These are phyloP conservation scores for Carassius gibelio DNA, from an alignment of 2,113 vertebrate species.

Conservation along the genomic window DNA sequence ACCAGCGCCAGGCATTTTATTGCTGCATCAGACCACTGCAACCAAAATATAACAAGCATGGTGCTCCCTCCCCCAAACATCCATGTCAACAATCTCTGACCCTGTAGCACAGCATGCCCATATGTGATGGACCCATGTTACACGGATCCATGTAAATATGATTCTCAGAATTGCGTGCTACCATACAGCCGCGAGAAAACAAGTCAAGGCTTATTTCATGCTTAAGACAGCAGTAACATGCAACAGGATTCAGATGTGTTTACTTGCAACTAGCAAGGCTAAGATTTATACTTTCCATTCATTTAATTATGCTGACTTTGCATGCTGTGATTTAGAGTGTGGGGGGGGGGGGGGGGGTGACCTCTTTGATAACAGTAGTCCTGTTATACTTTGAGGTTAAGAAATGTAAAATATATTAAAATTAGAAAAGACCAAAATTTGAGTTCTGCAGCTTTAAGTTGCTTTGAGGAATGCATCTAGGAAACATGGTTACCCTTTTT, in stretches of 20 bases:
- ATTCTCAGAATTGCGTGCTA: conserved; percentile 64
- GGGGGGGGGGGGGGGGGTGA: not conserved
- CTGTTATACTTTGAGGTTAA: not conserved
- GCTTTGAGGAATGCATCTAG: not conserved
- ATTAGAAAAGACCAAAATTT: not conserved
- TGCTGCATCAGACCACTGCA: conserved; percentile 45
- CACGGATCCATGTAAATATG: conserved; percentile 50
- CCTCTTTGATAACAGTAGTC: conserved; percentile 32
- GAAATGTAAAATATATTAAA: not conserved
- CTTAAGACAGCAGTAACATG: conserved; percentile 48
- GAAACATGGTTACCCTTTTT: not conserved
- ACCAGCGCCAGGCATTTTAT: conserved; percentile 36
- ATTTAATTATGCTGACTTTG: conserved; percentile 63
- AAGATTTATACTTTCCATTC: conserved; percentile 65
- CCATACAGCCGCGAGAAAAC: conserved; percentile 58
- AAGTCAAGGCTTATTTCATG: conserved; percentile 62
- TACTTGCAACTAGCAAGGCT: conserved; percentile 54
- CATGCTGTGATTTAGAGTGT: conserved; percentile 44
- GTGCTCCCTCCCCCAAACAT: conserved; percentile 53
- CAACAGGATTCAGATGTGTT: conserved; percentile 66
- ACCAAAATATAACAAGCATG: conserved; percentile 43
- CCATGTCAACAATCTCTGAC: conserved; percentile 59
- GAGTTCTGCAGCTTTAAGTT: not conserved
- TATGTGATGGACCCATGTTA: conserved; percentile 58
- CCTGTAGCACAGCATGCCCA: conserved; percentile 55